phyloP scores from a whole-genome alignment of 1,140 invertebrate species.

The Calliphora vicina region DNA sequence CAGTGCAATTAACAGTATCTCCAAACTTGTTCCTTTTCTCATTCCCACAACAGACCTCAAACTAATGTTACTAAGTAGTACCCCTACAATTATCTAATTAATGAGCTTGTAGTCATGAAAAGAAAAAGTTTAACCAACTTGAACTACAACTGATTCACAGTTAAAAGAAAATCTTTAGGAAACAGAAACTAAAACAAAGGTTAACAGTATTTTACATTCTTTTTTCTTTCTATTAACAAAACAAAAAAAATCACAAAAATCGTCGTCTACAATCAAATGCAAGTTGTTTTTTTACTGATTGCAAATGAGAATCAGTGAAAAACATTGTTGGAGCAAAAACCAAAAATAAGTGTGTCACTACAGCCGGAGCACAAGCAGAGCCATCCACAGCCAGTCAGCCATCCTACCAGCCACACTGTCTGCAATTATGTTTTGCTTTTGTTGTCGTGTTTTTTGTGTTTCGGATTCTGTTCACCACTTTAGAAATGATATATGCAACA shows the following conservation, averaged over 20 bases:
- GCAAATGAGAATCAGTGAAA: not conserved
- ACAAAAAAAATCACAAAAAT: not conserved
- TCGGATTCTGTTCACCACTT: not conserved
- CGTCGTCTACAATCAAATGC: not conserved
- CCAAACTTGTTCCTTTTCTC: too few species aligned
- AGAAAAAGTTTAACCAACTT: too few species aligned
- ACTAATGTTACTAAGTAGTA: too few species aligned
- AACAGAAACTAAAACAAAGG: not conserved
- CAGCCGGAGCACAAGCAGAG: not conserved
- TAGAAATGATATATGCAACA: not conserved
- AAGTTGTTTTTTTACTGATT: not conserved
- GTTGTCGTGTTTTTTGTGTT: not conserved
- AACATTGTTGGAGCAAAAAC: not conserved
- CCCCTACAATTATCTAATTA: too few species aligned
- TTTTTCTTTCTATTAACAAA: too few species aligned
- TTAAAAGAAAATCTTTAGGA: too few species aligned
- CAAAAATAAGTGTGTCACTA: not conserved
- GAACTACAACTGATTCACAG: too few species aligned
- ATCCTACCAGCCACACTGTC: not conserved
- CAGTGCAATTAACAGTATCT: too few species aligned
- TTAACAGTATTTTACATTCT: not conserved
- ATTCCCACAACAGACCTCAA: too few species aligned
- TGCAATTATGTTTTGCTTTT: not conserved
- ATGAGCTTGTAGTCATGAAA: too few species aligned
- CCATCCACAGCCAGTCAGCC: not conserved